Evolutionary conservation across 2,113 vertebrate species (phyloP).

Genomic region (Syrrhaptes paradoxus): DNA sequence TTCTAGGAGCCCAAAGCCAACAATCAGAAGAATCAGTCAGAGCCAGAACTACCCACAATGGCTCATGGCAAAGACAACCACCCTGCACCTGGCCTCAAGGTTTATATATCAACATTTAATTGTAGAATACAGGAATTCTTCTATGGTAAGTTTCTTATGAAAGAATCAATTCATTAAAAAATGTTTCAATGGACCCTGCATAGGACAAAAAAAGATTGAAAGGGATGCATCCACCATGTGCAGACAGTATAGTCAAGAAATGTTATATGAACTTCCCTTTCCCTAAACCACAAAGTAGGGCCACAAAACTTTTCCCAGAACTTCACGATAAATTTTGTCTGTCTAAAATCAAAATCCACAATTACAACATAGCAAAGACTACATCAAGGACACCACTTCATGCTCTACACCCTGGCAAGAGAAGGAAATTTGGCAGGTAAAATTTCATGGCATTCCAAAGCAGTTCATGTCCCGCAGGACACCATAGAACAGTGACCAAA

Average conservation of each 20-base stretch:
- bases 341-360: background rate
- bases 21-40: background rate
- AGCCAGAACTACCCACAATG: background rate
- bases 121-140: background rate
- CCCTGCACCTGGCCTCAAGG: background rate
- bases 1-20: background rate
- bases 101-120: background rate
- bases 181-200: background rate
- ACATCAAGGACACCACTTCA: background rate
- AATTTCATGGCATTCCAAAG: background rate
- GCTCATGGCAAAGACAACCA: background rate
- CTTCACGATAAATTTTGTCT: background rate
- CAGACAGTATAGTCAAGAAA: background rate
- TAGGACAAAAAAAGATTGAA: background rate
- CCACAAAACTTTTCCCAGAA: background rate
- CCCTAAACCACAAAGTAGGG: background rate
- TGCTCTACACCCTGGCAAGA: background rate
- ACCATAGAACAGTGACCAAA: background rate
- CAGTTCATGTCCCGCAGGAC: background rate
- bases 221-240: background rate
- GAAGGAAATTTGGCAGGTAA: background rate
- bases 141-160: background rate
- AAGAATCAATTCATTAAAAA: background rate
- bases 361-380: background rate
- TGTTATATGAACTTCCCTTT: background rate